Evolutionary conservation across 2,888 invertebrate species (phyloP).

Genomic region (Drosophila parthenogenetica): DNA sequence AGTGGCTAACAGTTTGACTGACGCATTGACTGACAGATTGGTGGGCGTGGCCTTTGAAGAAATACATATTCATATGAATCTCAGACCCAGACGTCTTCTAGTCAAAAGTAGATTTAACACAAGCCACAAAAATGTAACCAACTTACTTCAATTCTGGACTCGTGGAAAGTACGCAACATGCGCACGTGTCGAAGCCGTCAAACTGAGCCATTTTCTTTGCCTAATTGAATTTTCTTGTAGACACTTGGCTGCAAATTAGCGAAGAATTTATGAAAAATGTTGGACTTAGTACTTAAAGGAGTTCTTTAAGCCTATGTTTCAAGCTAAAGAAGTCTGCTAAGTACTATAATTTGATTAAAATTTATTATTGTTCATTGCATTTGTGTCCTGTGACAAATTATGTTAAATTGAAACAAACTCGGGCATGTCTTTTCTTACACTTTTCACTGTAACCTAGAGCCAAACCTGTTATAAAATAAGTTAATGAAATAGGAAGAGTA

Average conservation of each 20-base stretch:
- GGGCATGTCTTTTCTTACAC: background rate
- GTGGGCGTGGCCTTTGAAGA: constrained; percentile 19
- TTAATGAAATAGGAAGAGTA: background rate
- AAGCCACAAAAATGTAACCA: constrained; percentile 8
- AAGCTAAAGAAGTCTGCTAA: too few relatives aligned
- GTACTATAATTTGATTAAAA: background rate
- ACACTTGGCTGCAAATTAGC: background rate
- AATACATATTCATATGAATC: constrained; percentile 31
- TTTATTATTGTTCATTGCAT: background rate
- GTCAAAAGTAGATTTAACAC: constrained; percentile 24
- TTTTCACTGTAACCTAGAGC: background rate
- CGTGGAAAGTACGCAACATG: constrained; percentile 38
- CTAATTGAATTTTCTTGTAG: constrained; percentile 35
- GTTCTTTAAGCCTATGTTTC: too few relatives aligned
- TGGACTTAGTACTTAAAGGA: too few relatives aligned
- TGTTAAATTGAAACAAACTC: background rate
- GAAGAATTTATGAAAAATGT: background rate
- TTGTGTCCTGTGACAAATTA: background rate
- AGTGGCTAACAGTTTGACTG: constrained; percentile 33
- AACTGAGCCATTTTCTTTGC: constrained; percentile 25
- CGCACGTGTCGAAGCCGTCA: constrained; percentile 36
- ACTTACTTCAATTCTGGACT: constrained; percentile 4
- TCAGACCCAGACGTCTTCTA: constrained; percentile 26
- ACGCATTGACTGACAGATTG: constrained; percentile 36
- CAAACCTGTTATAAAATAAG: background rate